phyloP scores from a whole-genome alignment of 2,888 invertebrate species.

The Epinotia nisella region DNA sequence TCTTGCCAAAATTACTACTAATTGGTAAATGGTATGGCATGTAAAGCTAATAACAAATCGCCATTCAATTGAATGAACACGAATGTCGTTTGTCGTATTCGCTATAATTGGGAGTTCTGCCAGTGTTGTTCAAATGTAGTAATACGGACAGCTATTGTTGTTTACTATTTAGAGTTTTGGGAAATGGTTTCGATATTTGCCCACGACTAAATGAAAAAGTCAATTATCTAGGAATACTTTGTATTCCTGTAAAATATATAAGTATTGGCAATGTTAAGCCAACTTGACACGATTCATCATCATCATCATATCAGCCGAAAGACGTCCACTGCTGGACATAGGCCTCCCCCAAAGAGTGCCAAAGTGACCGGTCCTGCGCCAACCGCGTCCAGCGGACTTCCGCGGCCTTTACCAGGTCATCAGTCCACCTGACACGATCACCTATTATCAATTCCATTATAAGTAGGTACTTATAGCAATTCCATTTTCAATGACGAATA shows the following conservation, averaged over 20 bases:
- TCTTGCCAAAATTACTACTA: slow-evolving; percentile 32
- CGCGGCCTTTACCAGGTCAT: too few relatives aligned
- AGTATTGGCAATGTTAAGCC: neutral
- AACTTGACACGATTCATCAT: neutral
- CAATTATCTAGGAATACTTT: neutral
- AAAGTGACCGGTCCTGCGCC: too few relatives aligned
- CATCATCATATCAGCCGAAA: too few relatives aligned
- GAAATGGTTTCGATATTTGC: neutral
- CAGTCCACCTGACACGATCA: too few relatives aligned
- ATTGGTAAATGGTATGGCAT: slow-evolving; percentile 20
- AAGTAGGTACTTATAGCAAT: too few relatives aligned
- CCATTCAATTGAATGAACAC: slow-evolving; percentile 66
- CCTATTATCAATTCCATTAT: neutral
- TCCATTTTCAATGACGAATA: too few relatives aligned
- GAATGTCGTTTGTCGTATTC: slow-evolving; percentile 54
- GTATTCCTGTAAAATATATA: neutral
- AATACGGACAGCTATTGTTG: neutral
- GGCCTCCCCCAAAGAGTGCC: too few relatives aligned
- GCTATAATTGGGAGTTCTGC: slow-evolving; percentile 44
- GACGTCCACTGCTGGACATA: too few relatives aligned
- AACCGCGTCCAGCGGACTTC: too few relatives aligned
- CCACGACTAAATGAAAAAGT: neutral
- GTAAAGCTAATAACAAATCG: slow-evolving; percentile 49
- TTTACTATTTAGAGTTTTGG: neutral
- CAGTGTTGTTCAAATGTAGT: neutral